phyloP scores from a whole-genome alignment of 2,797 vertebrate species.

The Sylvilagus floridanus region DNA sequence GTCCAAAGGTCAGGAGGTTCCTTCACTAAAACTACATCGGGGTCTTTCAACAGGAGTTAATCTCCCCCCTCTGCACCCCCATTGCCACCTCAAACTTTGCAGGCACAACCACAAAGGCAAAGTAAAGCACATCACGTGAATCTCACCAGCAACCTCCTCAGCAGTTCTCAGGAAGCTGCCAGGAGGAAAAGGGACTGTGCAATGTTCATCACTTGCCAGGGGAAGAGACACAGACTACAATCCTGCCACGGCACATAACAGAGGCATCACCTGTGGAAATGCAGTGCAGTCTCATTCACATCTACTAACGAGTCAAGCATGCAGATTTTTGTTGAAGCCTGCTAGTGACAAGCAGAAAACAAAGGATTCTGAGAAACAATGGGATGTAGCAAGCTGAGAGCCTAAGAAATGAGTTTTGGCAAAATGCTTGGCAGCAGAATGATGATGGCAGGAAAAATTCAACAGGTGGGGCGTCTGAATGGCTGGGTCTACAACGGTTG shows the following conservation, averaged over 20 bases:
- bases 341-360: slow-evolving; percentile 69
- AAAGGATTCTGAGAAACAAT: slow-evolving; percentile 69
- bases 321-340: slow-evolving; percentile 75
- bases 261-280: slow-evolving; percentile 59
- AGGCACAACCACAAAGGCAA: slow-evolving; percentile 42
- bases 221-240: not conserved
- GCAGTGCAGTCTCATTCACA: slow-evolving; percentile 55
- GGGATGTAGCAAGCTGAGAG: not conserved
- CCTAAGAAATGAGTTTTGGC: not conserved
- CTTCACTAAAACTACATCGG: not conserved
- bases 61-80: too few relatives aligned
- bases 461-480: not conserved
- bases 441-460: not conserved
- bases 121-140: slow-evolving; percentile 4
- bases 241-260: slow-evolving; percentile 54
- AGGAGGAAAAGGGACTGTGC: slow-evolving; percentile 77
- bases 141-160: slow-evolving; percentile 11
- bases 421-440: not conserved
- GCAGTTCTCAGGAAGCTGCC: slow-evolving; percentile 57
- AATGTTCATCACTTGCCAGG: slow-evolving; percentile 63
- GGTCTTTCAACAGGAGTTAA: not conserved
- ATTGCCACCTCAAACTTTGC: not conserved
- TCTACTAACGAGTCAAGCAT: slow-evolving; percentile 80
- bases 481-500: not conserved
- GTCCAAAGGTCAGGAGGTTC: rapidly evolving